A percentile compares a stretch with the other conserved stretches of the same genome.
Conservation (phyloP, 2,888 invertebrate genomes). For the Eurytoma adleriae region DNA sequence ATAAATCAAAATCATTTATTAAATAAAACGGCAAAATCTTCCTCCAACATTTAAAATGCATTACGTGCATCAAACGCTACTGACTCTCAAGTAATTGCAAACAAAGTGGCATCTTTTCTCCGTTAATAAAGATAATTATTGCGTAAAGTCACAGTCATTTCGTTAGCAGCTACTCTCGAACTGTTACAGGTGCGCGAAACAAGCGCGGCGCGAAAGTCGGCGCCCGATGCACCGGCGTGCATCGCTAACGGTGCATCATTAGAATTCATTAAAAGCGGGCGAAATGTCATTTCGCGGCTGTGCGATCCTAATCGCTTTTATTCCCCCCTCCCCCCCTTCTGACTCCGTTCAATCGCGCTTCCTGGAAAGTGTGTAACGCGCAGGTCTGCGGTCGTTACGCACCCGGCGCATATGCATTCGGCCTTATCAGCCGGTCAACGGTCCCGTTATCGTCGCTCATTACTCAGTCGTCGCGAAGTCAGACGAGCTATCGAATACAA, state of each 20-base stretch:
- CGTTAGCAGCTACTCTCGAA: too few relatives aligned
- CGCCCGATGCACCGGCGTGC: neutral
- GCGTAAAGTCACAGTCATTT: too few relatives aligned
- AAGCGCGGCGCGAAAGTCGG: neutral
- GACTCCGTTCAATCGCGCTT: neutral
- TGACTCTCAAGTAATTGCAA: too few relatives aligned
- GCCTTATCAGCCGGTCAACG: conserved; percentile 56
- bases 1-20: too few relatives aligned
- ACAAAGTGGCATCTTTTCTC: too few relatives aligned
- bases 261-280: conserved; percentile 26
- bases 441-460: conserved; percentile 47
- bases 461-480: neutral
- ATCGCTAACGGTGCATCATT: conserved; percentile 16
- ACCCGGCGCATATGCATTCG: neutral
- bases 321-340: neutral
- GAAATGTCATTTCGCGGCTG: conserved; percentile 24
- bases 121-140: too few relatives aligned
- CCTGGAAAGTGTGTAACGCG: conserved; percentile 18
- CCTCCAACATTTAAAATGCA: too few relatives aligned
- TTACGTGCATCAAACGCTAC: too few relatives aligned
- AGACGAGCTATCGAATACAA: too few relatives aligned
- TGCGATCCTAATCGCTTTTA: conserved; percentile 2
- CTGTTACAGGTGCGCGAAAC: too few relatives aligned
- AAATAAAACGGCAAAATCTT: too few relatives aligned
- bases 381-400: neutral